A percentile compares a stretch with the other conserved stretches of the same genome.
phyloP scores from a whole-genome alignment of 2,113 vertebrate genomes.

The Seriola dumerili region DNA sequence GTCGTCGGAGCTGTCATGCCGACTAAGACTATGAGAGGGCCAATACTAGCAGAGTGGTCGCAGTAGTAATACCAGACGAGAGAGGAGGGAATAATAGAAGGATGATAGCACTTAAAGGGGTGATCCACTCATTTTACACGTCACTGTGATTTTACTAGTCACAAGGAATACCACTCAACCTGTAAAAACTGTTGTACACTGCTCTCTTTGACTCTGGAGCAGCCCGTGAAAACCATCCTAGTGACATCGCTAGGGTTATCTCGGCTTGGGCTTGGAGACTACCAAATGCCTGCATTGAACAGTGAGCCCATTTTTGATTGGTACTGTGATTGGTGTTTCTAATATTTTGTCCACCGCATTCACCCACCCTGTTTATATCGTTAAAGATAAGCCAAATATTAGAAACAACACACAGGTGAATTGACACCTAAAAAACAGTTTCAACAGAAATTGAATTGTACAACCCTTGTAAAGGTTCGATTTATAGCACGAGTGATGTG shows the following conservation, averaged over 20 bases:
- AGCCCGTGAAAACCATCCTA: not conserved
- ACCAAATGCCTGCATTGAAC: too few relatives aligned
- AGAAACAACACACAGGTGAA: too few relatives aligned
- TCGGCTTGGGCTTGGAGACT: not conserved
- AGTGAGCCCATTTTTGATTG: too few relatives aligned
- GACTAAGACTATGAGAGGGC: conserved; percentile 7
- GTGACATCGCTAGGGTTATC: not conserved
- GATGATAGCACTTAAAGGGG: conserved; percentile 1
- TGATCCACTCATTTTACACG: not conserved
- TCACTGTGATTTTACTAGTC: not conserved
- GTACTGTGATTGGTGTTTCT: too few relatives aligned
- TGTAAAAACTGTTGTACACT: conserved; percentile 1
- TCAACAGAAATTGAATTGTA: too few relatives aligned
- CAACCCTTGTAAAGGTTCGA: too few relatives aligned
- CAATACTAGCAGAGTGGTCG: conserved; percentile 28
- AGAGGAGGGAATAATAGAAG: conserved; percentile 12
- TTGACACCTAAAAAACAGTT: too few relatives aligned
- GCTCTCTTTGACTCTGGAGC: not conserved
- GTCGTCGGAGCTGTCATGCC: conserved; percentile 35
- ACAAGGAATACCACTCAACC: not conserved
- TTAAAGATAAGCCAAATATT: too few relatives aligned
- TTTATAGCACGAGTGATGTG: too few relatives aligned
- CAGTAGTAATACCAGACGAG: conserved; percentile 13
- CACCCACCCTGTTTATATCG: too few relatives aligned
- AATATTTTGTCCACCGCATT: too few relatives aligned